Evolutionary conservation across 2,797 vertebrate genomes (phyloP).

Genomic region (Pitangus sulphuratus): DNA sequence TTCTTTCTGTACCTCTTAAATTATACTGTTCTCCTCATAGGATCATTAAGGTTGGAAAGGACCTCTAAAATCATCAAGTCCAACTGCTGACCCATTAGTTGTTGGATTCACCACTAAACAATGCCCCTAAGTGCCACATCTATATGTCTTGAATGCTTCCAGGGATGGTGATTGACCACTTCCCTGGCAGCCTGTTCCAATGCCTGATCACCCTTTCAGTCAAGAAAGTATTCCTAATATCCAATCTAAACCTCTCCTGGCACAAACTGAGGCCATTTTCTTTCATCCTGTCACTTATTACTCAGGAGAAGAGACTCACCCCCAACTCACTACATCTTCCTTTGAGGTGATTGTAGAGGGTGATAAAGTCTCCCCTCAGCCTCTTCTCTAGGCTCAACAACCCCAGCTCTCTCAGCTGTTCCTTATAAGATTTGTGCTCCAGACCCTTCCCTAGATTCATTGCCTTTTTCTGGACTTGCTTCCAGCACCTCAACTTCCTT

Average conservation of each 20-base stretch:
- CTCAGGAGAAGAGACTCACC: rapidly evolving
- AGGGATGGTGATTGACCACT: not conserved
- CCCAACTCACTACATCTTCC: not conserved
- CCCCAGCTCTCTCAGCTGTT: not conserved
- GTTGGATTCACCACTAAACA: not conserved
- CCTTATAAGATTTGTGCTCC: not conserved
- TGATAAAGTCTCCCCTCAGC: not conserved
- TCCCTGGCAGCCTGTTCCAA: not conserved
- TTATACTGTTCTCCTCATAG: not conserved
- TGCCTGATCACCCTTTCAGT: not conserved
- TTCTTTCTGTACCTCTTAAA: not conserved
- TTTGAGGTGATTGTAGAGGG: not conserved
- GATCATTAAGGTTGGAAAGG: not conserved
- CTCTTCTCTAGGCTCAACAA: not conserved
- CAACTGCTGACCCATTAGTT: not conserved
- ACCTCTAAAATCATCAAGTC: not conserved
- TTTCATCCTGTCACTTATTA: not conserved
- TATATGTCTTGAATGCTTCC: rapidly evolving
- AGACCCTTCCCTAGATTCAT: rapidly evolving
- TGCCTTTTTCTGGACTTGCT: not conserved
- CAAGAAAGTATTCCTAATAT: not conserved
- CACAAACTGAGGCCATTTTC: not conserved
- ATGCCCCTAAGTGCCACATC: not conserved
- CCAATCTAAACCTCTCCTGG: not conserved
- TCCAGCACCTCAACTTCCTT: not conserved